Evolutionary conservation across 2,113 vertebrate species (phyloP).

Genomic region (Podarcis muralis): DNA sequence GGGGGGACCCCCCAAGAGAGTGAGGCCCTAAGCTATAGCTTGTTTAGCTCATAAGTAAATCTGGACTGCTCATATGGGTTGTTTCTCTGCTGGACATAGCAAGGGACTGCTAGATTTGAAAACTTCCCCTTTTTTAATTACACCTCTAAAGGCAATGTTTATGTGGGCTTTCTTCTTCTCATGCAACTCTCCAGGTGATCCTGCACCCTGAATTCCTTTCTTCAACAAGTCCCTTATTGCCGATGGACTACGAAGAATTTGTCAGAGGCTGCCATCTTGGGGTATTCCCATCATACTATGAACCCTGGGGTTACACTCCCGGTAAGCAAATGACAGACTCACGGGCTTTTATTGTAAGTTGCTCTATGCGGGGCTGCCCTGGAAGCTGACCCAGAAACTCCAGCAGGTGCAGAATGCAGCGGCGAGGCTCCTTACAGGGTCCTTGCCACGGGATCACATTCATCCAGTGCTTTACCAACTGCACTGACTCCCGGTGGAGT

Average conservation of each 20-base stretch:
- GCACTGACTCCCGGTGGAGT: too few species aligned
- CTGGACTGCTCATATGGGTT: background rate
- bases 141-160: background rate
- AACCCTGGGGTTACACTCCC: conserved; percentile 98
- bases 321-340: conserved; percentile 72
- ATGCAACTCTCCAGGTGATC: conserved; percentile 80
- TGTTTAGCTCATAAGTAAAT: too few species aligned
- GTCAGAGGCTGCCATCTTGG: conserved; percentile 96
- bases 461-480: too few species aligned
- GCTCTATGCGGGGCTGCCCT: too few species aligned
- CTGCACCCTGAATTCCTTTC: conserved; percentile 98
- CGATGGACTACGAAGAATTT: conserved; percentile 98
- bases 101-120: too few species aligned
- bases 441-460: too few species aligned
- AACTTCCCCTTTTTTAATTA: background rate
- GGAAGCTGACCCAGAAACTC: too few species aligned
- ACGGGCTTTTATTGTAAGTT: too few species aligned
- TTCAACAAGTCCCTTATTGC: conserved; percentile 93
- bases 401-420: too few species aligned
- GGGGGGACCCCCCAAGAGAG: too few species aligned
- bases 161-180: background rate
- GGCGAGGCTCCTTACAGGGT: too few species aligned
- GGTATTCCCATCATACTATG: conserved; percentile 97
- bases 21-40: too few species aligned
- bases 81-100: background rate